These are phyloP conservation scores for Mamestra configurata DNA, from an alignment of 1,140 invertebrate genomes.

Conservation along the genomic window DNA sequence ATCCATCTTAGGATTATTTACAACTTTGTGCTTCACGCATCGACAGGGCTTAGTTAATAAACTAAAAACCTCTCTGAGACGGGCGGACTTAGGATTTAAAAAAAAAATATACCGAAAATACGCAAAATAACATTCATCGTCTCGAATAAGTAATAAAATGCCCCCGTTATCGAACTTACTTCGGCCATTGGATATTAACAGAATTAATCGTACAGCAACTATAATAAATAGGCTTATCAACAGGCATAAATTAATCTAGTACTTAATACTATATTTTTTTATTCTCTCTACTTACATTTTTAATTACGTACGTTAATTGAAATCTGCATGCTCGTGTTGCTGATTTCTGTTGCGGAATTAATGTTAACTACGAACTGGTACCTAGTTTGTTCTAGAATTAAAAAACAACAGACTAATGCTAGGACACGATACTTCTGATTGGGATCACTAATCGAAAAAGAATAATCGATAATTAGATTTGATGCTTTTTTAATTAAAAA, in stretches of 20 bases:
- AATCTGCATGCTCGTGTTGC: conserved; percentile 64
- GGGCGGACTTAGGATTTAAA: background rate
- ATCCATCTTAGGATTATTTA: background rate
- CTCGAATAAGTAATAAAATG: conserved; percentile 47
- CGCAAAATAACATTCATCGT: conserved; percentile 2
- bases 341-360: conserved; percentile 47
- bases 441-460: conserved; percentile 43
- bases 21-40: background rate
- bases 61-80: no score
- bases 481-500: conserved; percentile 35
- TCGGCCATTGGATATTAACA: conserved; percentile 46
- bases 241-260: conserved; percentile 74
- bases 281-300: conserved; percentile 70
- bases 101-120: conserved; percentile 19
- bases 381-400: conserved; percentile 40
- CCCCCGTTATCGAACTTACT: conserved; percentile 34
- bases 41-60: no score
- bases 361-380: conserved; percentile 38
- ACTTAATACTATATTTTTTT: conserved; percentile 75
- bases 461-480: conserved; percentile 38
- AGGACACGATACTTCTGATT: conserved; percentile 42
- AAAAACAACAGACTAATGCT: conserved; percentile 43
- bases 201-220: conserved; percentile 69
- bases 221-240: conserved; percentile 77
- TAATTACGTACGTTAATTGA: conserved; percentile 80